Evolutionary conservation across 64 coral and sea anemone species (phyloP).

Genomic region (Pocillopora damicornis): DNA sequence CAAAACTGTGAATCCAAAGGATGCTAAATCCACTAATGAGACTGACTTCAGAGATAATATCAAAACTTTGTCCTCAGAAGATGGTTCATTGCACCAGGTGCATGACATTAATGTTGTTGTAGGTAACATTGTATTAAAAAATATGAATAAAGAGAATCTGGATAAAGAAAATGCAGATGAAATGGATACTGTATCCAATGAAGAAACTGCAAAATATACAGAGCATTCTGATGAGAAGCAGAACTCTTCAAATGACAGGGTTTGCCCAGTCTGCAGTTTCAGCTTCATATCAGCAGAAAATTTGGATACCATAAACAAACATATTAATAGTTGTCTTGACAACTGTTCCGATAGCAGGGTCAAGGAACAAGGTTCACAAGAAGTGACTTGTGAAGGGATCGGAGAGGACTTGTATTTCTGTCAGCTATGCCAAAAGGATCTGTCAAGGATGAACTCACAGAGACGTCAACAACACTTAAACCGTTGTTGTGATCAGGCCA

Average conservation of each 20-base stretch:
- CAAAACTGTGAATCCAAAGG: background rate
- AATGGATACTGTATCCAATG: background rate
- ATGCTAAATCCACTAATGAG: background rate
- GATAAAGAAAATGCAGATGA: background rate
- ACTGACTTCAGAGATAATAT: background rate
- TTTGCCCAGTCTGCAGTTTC: slow-evolving; percentile 57
- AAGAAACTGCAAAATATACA: background rate
- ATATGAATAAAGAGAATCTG: background rate
- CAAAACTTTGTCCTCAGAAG: background rate
- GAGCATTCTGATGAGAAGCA: background rate
- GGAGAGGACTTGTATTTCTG: slow-evolving; percentile 69
- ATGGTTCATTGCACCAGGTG: background rate
- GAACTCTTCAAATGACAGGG: background rate
- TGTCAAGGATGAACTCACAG: slow-evolving; percentile 87
- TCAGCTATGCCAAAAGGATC: slow-evolving; percentile 89
- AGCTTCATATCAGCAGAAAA: slow-evolving; percentile 12
- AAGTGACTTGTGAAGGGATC: background rate
- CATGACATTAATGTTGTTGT: background rate
- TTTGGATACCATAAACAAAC: slow-evolving; percentile 42
- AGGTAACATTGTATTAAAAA: no score
- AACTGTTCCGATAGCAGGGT: background rate
- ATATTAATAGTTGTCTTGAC: slow-evolving; percentile 71
- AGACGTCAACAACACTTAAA: slow-evolving; percentile 90
- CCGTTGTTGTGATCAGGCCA: slow-evolving; percentile 79
- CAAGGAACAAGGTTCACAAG: background rate